A percentile compares a stretch with the other conserved stretches of the same genome.
These are phyloP conservation scores for Ichneumoninae sp. DNA, from an alignment of 2,888 invertebrate species.

Conservation along the genomic window DNA sequence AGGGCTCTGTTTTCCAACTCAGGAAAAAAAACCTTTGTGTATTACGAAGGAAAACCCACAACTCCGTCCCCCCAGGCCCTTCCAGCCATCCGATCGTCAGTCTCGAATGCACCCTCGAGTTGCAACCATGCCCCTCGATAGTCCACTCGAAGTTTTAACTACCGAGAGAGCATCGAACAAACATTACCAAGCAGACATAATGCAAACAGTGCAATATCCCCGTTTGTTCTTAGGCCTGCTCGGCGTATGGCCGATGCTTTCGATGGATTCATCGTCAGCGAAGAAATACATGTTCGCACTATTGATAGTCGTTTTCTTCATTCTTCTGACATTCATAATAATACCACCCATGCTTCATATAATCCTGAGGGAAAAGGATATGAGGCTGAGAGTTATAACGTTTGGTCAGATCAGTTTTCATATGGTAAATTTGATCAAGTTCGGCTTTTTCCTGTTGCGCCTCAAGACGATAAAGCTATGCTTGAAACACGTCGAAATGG, in stretches of 20 bases:
- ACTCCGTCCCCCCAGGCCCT: neutral
- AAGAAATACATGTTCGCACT: neutral
- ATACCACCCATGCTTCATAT: neutral
- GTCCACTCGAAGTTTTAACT: neutral
- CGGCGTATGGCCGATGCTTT: slow-evolving; percentile 53
- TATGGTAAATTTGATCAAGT: slow-evolving; percentile 45
- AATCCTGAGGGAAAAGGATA: neutral
- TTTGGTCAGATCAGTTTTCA: slow-evolving; percentile 47
- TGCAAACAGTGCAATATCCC: slow-evolving; percentile 29
- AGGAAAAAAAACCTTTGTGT: no score
- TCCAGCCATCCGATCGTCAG: neutral
- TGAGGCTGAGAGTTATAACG: slow-evolving; percentile 37
- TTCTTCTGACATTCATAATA: neutral
- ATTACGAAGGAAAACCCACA: neutral
- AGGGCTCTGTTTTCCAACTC: no score
- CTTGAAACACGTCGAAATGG: slow-evolving; percentile 60
- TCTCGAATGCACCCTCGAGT: neutral
- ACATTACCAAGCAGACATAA: slow-evolving; percentile 20
- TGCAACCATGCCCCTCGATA: neutral
- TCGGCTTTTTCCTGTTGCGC: slow-evolving; percentile 26
- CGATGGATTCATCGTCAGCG: neutral
- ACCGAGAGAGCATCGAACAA: neutral
- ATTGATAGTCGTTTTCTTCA: neutral
- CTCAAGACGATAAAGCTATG: slow-evolving; percentile 54
- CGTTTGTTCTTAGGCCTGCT: slow-evolving; percentile 38